Evolutionary conservation across 1,140 invertebrate genomes (phyloP), one percentile per base, ranked within the genome.

Genomic region (Drosophila tsacasi): DNA sequence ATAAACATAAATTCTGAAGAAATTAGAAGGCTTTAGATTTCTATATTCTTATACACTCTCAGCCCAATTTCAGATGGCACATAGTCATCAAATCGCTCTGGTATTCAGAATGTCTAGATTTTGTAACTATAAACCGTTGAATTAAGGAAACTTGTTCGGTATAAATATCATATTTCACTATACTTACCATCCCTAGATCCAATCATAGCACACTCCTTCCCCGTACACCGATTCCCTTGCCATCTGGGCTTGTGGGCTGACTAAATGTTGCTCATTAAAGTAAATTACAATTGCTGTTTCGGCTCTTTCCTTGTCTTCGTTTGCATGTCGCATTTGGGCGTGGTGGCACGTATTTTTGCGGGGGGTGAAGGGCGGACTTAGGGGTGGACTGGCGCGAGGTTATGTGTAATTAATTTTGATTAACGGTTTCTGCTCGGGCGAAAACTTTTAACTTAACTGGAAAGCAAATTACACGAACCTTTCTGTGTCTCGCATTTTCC

Each of bases 391-490:
- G 75, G 66, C 54, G 54, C 32, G 59, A 65, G 71, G 66, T 73
- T 83, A 76, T 73, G 78, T 73, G 85, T 90, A 90, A 90, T 90
- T 90, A 90, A 90, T 85, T 90, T 90, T 90, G 85, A 90, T 90
- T 90, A 90, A 90, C 81, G 79, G 78, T 80, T 78, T 69, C 61
- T 73, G 76, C 59, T 66, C 55, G 46, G 71, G 49, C 78, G 49
- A 79, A 87, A 89, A 90, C 59, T 90, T 89, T 83, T 76, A 76
- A 89, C 66, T 65, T 75, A 83, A 83, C 77, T 69, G 73, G 60
- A 76, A 78, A 72, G 57, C 76, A 81, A 81, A 81, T 82, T 76
- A 86, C 63, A 62, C 49, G 67, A 79, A 65, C 50, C 55, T 71
- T 82, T 63, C 55, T 13, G 47, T 69, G 66, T 72, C 49, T 73